Base-by-base conservation (phyloP, 92 coral and sea anemone genomes). In the Actinernus sp. region DNA sequence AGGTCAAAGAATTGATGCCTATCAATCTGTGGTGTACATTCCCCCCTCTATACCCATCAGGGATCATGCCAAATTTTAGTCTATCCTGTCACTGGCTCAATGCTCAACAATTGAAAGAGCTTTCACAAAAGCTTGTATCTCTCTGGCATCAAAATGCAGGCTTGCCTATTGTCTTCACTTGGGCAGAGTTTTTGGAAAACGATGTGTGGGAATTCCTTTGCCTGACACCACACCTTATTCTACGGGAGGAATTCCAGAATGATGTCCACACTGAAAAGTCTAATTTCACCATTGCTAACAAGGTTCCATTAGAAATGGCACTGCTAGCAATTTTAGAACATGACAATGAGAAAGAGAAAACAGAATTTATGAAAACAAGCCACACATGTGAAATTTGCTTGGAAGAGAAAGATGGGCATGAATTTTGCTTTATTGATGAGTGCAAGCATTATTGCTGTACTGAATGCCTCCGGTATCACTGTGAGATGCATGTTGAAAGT, bases 181-280 rank as follows among this genome's bases (percentile, higher is more conserved):
- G 98, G 97, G 95, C 86, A 3, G 97, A 94, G 24, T 94, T 97
- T 97, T 60, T 94, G 45, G 92, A 87, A 59, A 83, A 76, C 47
- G 58, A 84, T 13, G 68, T 83, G 0, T 74, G 85, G 51, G 90
- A 91, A 34, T 38, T 67, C 61, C 79, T 94, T 19, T 75, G 40
- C 45, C 61, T 89, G 36, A 49, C 61, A 3, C 68, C 79, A 14
- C 80, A 59, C 45, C 57, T 94, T 38, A 55, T 71, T 17, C 77
- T 87, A 11, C 83, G 72, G 57, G 88, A 85, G 26, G 87, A 55
- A 1, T 45, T 60, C 26, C 68, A 69, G 22, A 48, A 41, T 0
- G 47, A 61, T 13, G 20, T 26, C 4, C 7, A 66, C 37, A 21
- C 9, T 27, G 25, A 46, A 25, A 33, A 44, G 1, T 3, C 22